These are phyloP conservation scores for Sinotaia quadrata DNA, from an alignment of 2,888 invertebrate genomes.

Conservation along the genomic window DNA sequence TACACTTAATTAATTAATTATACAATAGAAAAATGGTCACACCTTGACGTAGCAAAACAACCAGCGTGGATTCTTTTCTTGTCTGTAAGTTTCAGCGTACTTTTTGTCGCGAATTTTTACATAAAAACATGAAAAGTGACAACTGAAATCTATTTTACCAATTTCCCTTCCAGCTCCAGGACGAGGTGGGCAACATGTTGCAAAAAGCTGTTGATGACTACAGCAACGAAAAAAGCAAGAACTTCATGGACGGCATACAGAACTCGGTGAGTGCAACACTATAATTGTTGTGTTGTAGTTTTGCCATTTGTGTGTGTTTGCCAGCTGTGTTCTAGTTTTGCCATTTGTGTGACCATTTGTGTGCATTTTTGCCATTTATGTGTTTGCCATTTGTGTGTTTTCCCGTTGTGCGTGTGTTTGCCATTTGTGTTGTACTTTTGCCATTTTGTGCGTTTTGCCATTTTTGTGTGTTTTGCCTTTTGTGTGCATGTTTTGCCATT, in stretches of 20 bases:
- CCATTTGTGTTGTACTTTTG: neutral
- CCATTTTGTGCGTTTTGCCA: too few relatives aligned
- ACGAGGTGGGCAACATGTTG: slow-evolving; percentile 50
- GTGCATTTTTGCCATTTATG: neutral
- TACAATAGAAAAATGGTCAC: too few relatives aligned
- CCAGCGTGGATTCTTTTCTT: too few relatives aligned
- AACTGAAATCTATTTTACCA: too few relatives aligned
- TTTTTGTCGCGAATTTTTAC: too few relatives aligned
- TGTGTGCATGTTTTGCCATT: too few relatives aligned
- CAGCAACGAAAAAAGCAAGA: slow-evolving; percentile 24
- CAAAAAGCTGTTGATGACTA: slow-evolving; percentile 55
- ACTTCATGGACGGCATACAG: slow-evolving; percentile 55
- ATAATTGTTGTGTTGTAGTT: neutral
- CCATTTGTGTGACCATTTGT: neutral
- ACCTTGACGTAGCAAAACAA: too few relatives aligned
- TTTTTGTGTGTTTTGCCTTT: too few relatives aligned
- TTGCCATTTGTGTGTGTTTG: slow-evolving; percentile 3
- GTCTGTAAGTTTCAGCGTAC: too few relatives aligned
- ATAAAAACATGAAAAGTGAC: too few relatives aligned
- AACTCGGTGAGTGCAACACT: slow-evolving; percentile 43
- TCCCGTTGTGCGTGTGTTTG: neutral
- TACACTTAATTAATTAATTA: too few relatives aligned
- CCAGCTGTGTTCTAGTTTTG: neutral
- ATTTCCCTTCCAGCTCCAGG: slow-evolving; percentile 58
- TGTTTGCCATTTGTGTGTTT: neutral